A percentile compares a stretch with the other conserved stretches of the same genome.
These are phyloP conservation scores for Acomys russatus DNA, from an alignment of 2,797 vertebrate genomes.

Conservation along the genomic window DNA sequence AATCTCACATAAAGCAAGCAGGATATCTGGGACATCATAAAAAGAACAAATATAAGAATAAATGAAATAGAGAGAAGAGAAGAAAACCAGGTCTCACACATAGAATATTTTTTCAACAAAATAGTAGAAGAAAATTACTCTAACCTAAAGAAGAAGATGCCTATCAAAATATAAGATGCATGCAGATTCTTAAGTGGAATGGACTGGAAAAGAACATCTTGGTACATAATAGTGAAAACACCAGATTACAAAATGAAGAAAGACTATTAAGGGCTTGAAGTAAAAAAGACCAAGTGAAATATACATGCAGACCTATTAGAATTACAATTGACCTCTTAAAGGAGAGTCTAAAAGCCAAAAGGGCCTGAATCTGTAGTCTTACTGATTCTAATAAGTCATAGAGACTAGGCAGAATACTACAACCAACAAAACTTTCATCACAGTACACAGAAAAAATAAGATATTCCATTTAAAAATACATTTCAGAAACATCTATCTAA, in stretches of 20 bases:
- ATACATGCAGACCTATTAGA: background rate
- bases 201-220: background rate
- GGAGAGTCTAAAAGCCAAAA: background rate
- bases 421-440: background rate
- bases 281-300: background rate
- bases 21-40: background rate
- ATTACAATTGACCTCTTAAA: background rate
- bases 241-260: background rate
- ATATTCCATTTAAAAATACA: background rate
- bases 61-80: background rate
- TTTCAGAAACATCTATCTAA: background rate
- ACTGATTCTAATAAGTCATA: background rate
- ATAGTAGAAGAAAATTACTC: background rate
- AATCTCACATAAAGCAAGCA: background rate
- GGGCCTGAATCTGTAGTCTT: background rate
- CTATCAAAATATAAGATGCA: background rate
- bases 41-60: background rate
- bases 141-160: background rate
- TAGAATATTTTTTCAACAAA: background rate
- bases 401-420: background rate
- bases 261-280: background rate
- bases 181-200: background rate
- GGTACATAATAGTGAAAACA: background rate
- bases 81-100: background rate
- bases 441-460: background rate